Evolutionary conservation across 2,888 invertebrate species (phyloP).

Genomic region (Lasioglossum zephyrum): DNA sequence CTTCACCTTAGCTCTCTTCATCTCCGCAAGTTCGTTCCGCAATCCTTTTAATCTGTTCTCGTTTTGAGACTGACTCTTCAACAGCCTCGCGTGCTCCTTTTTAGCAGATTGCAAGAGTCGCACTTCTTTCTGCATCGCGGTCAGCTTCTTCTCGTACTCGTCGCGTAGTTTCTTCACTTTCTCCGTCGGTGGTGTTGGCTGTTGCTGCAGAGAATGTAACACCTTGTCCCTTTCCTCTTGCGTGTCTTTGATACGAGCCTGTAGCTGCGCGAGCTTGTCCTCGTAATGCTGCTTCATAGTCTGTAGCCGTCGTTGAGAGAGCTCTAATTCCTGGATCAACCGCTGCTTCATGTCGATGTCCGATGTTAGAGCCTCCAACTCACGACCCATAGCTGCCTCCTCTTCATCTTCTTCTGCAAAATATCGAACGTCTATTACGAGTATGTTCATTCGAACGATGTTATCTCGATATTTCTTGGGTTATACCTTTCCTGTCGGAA

Average conservation of each 20-base stretch:
- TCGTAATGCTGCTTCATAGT: conserved; percentile 96
- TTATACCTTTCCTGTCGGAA: conserved; percentile 87
- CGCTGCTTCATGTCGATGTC: conserved; percentile 98
- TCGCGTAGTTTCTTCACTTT: conserved; percentile 93
- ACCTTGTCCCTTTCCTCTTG: conserved; percentile 96
- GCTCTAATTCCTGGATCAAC: conserved; percentile 96
- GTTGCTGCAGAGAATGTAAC: conserved; percentile 87
- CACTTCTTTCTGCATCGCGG: conserved; percentile 93
- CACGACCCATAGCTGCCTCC: conserved; percentile 89
- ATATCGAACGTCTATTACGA: conserved; percentile 36
- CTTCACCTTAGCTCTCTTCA: conserved; percentile 94
- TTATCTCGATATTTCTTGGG: background rate
- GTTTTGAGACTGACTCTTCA: conserved; percentile 91
- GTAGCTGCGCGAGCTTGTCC: conserved; percentile 93
- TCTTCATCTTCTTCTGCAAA: conserved; percentile 84
- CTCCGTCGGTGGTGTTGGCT: conserved; percentile 87
- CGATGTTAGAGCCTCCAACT: conserved; percentile 94
- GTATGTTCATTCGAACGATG: background rate
- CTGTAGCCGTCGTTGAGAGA: conserved; percentile 93
- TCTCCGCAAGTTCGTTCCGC: conserved; percentile 90
- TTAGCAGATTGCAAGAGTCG: conserved; percentile 94
- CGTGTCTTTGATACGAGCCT: conserved; percentile 93
- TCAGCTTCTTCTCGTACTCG: conserved; percentile 95
- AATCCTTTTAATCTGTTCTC: conserved; percentile 91
- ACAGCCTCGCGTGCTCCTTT: conserved; percentile 94